A percentile compares a stretch with the other conserved stretches of the same genome.
Evolutionary conservation across 2,888 invertebrate species (phyloP).

Genomic region (Acanthococcus lagerstroemiae): DNA sequence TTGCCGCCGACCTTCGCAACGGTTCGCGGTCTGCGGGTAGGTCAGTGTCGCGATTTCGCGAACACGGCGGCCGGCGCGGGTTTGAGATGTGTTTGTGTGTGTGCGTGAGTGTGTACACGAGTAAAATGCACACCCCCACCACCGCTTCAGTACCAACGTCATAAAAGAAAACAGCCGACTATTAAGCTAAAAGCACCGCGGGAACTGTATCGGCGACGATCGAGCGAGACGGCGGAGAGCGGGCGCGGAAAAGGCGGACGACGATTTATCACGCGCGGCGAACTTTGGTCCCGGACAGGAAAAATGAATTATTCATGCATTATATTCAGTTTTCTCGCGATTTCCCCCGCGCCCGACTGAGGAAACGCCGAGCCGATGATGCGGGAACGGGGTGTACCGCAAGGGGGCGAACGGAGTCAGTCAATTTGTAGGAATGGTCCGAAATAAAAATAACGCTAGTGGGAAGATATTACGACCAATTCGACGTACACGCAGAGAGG

Average conservation of each 20-base stretch:
- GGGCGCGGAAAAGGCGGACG: too few relatives aligned
- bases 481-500: background rate
- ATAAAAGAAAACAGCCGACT: constrained; percentile 15
- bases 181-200: constrained; percentile 27
- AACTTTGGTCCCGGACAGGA: constrained; percentile 26
- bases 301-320: constrained; percentile 29
- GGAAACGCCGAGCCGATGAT: too few relatives aligned
- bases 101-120: too few relatives aligned
- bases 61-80: too few relatives aligned
- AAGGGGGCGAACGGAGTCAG: constrained; percentile 5
- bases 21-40: too few relatives aligned
- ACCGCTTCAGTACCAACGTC: background rate
- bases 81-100: too few relatives aligned
- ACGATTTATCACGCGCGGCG: constrained; percentile 25
- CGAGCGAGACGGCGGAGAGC: too few relatives aligned
- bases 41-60: too few relatives aligned
- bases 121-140: too few relatives aligned
- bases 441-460: constrained; percentile 28
- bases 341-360: constrained; percentile 2
- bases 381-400: background rate
- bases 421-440: constrained; percentile 30
- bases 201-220: too few relatives aligned
- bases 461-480: constrained; percentile 20
- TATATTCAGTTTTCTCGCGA: constrained; percentile 24
- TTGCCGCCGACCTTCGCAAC: too few relatives aligned